A percentile compares a stretch with the other conserved stretches of the same genome.
Conservation (phyloP, 2,113 vertebrate species). For the Sphyrna mokarran region DNA sequence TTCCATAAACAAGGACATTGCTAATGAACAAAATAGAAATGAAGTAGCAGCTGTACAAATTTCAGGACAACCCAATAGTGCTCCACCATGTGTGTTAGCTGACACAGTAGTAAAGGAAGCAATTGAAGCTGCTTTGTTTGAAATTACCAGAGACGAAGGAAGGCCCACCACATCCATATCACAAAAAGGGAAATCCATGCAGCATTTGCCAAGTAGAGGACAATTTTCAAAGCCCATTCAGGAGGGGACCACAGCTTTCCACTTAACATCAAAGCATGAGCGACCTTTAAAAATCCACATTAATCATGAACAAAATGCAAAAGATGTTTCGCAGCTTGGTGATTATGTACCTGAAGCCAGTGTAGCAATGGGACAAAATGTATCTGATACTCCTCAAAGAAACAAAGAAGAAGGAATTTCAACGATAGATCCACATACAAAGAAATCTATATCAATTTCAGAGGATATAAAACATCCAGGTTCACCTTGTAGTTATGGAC, state of each 20-base stretch:
- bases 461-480: not conserved
- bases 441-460: not conserved
- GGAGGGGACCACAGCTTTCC: not conserved
- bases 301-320: not conserved
- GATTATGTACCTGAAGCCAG: not conserved
- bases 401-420: not conserved
- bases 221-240: not conserved
- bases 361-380: not conserved
- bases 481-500: not conserved
- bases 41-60: not conserved
- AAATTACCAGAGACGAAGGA: constrained; percentile 12
- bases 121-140: constrained; percentile 22
- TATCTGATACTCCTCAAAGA: not conserved
- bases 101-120: constrained; percentile 28
- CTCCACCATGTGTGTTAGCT: not conserved
- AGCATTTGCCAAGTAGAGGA: not conserved
- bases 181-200: not conserved
- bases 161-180: not conserved
- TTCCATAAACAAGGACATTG: not conserved
- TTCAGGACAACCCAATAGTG: too few species aligned
- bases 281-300: not conserved
- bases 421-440: not conserved
- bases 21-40: not conserved
- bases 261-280: not conserved
- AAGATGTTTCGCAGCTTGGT: not conserved